Conservation (phyloP, 2,797 vertebrate species). For the Sebastes diploproa region DNA sequence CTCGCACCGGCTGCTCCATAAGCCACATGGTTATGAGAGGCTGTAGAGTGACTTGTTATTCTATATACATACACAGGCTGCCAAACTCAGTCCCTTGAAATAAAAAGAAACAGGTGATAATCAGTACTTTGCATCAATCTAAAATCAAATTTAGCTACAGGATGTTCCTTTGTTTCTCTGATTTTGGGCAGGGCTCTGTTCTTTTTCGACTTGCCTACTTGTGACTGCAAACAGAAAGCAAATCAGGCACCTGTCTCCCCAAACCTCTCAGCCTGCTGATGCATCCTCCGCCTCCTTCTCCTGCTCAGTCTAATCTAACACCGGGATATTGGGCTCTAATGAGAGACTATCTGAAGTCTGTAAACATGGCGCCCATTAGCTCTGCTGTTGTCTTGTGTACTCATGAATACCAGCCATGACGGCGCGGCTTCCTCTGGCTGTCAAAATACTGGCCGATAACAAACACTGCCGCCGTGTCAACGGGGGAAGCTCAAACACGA, state of each 20-base stretch:
- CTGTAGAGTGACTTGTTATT: conserved; percentile 25
- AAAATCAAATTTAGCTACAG: background rate
- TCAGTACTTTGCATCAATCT: background rate
- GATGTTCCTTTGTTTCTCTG: background rate
- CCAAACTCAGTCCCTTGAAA: background rate
- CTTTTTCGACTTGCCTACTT: background rate
- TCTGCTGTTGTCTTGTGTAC: conserved; percentile 34
- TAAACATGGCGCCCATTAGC: conserved; percentile 67
- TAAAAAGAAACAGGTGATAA: background rate
- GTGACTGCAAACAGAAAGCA: background rate
- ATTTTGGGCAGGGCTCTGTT: background rate
- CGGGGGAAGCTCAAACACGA: conserved; percentile 50
- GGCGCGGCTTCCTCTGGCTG: conserved; percentile 44
- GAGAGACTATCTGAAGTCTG: conserved; percentile 56
- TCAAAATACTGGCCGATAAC: conserved; percentile 59
- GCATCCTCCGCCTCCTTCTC: conserved; percentile 5
- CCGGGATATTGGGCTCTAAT: conserved; percentile 57
- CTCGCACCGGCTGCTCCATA: conserved; percentile 26
- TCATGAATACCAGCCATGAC: conserved; percentile 52
- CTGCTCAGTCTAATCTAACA: conserved; percentile 39
- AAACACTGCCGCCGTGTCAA: conserved; percentile 46
- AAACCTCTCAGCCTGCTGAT: background rate
- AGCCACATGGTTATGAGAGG: conserved; percentile 36
- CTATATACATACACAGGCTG: conserved; percentile 3
- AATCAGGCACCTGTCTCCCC: conserved; percentile 13